These are phyloP conservation scores for Agrotis segetum DNA, from an alignment of 2,888 invertebrate species.

Conservation along the genomic window DNA sequence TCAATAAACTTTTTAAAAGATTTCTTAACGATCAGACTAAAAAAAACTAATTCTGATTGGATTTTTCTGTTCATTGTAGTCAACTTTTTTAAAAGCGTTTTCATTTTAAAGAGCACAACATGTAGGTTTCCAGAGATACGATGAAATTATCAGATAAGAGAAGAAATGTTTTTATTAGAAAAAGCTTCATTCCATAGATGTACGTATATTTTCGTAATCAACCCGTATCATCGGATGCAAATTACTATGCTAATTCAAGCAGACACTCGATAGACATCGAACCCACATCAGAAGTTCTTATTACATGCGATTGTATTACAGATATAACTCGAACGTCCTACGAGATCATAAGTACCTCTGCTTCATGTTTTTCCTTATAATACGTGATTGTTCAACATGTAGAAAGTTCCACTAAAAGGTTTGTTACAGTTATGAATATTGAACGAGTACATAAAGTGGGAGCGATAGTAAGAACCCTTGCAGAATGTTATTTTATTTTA, in stretches of 20 bases:
- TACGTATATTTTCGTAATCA: slow-evolving; percentile 63
- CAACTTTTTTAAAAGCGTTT: not conserved
- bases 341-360: slow-evolving; percentile 26
- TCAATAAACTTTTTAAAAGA: not conserved
- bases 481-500: slow-evolving; percentile 36
- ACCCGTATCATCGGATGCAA: slow-evolving; percentile 72
- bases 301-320: slow-evolving; percentile 81
- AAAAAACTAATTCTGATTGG: too few species aligned
- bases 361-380: slow-evolving; percentile 44
- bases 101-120: slow-evolving; percentile 1
- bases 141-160: slow-evolving; percentile 32
- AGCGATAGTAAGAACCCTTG: slow-evolving; percentile 17
- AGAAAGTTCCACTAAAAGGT: slow-evolving; percentile 47
- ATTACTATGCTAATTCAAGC: slow-evolving; percentile 80
- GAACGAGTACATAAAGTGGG: slow-evolving; percentile 36
- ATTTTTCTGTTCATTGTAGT: too few species aligned
- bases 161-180: slow-evolving; percentile 37
- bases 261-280: slow-evolving; percentile 72
- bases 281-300: slow-evolving; percentile 81
- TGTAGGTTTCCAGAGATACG: slow-evolving; percentile 5
- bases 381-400: slow-evolving; percentile 47
- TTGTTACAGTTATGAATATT: slow-evolving; percentile 61
- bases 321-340: slow-evolving; percentile 67
- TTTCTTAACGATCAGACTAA: too few species aligned
- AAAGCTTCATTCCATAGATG: slow-evolving; percentile 24